Conservation (phyloP, 2,113 vertebrate genomes). For the Petromus typicus region DNA sequence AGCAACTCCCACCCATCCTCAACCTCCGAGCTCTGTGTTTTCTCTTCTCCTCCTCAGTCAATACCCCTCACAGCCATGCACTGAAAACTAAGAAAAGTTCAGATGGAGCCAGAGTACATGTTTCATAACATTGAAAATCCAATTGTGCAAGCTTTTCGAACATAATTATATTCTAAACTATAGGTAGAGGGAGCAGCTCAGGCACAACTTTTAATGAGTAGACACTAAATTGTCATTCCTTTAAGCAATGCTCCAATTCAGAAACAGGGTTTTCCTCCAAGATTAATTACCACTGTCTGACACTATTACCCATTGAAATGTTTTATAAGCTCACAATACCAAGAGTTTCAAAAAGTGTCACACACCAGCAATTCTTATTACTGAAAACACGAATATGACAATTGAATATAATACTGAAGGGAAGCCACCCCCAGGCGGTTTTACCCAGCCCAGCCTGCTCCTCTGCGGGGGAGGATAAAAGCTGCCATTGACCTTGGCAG, state of each 20-base stretch:
- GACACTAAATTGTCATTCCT: slow-evolving; percentile 65
- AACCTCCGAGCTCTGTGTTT: neutral
- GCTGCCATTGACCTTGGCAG: slow-evolving; percentile 48
- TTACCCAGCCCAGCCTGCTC: neutral
- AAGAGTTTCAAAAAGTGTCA: slow-evolving; percentile 64
- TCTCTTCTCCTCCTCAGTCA: neutral
- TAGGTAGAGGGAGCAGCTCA: slow-evolving; percentile 22
- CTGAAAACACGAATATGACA: slow-evolving; percentile 65
- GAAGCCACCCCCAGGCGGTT: slow-evolving; percentile 53
- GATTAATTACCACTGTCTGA: slow-evolving; percentile 76
- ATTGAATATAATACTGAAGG: neutral
- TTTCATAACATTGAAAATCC: slow-evolving; percentile 61
- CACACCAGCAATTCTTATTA: slow-evolving; percentile 67
- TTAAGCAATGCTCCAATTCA: slow-evolving; percentile 49
- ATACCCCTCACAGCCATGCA: neutral
- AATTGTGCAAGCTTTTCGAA: slow-evolving; percentile 11
- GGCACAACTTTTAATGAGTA: slow-evolving; percentile 66
- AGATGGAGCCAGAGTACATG: neutral
- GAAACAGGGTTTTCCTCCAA: slow-evolving; percentile 63
- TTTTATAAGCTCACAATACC: slow-evolving; percentile 69
- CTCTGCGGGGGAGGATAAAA: neutral
- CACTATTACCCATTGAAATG: slow-evolving; percentile 67
- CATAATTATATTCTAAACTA: slow-evolving; percentile 64
- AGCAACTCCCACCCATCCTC: neutral
- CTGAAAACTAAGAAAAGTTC: neutral